Percentiles rank a stretch among this genome's conserved stretches.
Evolutionary conservation across 2,113 vertebrate species (phyloP).

Genomic region (Verasper variegatus): DNA sequence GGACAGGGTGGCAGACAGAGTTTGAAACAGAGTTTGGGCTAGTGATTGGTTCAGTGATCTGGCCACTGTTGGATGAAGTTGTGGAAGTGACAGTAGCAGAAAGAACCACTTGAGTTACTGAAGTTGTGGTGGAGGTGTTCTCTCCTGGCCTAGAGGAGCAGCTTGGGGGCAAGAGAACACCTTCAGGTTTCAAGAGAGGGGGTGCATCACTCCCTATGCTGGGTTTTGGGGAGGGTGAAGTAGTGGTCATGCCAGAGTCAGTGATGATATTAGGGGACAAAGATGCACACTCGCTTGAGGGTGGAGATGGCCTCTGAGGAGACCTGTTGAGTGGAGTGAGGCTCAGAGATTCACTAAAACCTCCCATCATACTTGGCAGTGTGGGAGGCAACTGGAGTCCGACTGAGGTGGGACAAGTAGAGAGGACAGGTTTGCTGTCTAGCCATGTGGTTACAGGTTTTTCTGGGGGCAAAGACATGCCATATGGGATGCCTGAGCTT

Average conservation of each 20-base stretch:
- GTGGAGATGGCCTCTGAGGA: constrained; percentile 94
- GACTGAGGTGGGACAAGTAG: constrained; percentile 89
- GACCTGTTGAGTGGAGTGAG: constrained; percentile 93
- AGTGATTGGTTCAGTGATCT: constrained; percentile 81
- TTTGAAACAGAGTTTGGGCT: constrained; percentile 81
- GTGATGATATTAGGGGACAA: constrained; percentile 91
- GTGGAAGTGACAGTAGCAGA: constrained; percentile 79
- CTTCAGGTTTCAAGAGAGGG: constrained; percentile 87
- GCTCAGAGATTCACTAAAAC: constrained; percentile 90
- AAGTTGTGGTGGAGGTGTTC: constrained; percentile 72
- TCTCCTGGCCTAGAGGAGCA: constrained; percentile 83
- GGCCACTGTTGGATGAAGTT: constrained; percentile 63
- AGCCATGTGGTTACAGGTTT: constrained; percentile 98
- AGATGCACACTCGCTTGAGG: constrained; percentile 95
- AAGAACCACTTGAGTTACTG: constrained; percentile 83
- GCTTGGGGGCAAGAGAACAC: constrained; percentile 84
- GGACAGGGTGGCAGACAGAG: constrained; percentile 87
- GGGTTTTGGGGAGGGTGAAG: constrained; percentile 88
- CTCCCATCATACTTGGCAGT: constrained; percentile 84
- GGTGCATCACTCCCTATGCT: constrained; percentile 74
- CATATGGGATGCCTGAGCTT: constrained; percentile 97
- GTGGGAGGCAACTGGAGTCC: constrained; percentile 95
- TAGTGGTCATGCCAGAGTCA: constrained; percentile 80
- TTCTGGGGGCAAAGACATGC: constrained; percentile 97
- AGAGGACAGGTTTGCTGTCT: constrained; percentile 94